phyloP scores from a whole-genome alignment of 1,140 invertebrate genomes.

The Armadillidium nasatum region DNA sequence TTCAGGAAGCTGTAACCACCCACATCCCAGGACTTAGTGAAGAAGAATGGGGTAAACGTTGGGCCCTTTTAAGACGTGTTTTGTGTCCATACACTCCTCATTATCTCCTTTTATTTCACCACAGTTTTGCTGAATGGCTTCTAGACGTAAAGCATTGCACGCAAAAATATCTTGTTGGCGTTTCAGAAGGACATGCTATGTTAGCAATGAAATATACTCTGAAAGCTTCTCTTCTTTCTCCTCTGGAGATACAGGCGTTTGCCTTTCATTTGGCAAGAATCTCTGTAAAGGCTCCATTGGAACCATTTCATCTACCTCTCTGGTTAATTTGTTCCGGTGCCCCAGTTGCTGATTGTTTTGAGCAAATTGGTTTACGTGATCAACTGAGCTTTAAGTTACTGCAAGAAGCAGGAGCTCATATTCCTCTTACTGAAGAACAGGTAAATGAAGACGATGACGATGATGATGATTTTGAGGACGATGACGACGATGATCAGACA shows the following conservation, averaged over 20 bases:
- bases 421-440: slow-evolving; percentile 48
- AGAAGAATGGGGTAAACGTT: slow-evolving; percentile 79
- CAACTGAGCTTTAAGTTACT: slow-evolving; percentile 61
- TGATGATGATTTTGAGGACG: slow-evolving; percentile 46
- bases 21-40: slow-evolving; percentile 46
- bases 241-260: slow-evolving; percentile 56
- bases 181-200: slow-evolving; percentile 80
- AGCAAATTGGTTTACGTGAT: slow-evolving; percentile 54
- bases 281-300: slow-evolving; percentile 49
- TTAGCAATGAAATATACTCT: slow-evolving; percentile 77
- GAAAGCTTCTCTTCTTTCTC: slow-evolving; percentile 54
- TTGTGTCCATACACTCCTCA: slow-evolving; percentile 57
- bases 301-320: slow-evolving; percentile 52
- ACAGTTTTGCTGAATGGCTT: slow-evolving; percentile 90
- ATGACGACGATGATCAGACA: slow-evolving; percentile 60
- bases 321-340: slow-evolving; percentile 47
- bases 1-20: slow-evolving; percentile 71
- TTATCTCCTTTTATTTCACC: slow-evolving; percentile 74
- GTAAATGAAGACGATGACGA: slow-evolving; percentile 40
- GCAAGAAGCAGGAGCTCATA: slow-evolving; percentile 61
- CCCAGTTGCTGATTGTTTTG: slow-evolving; percentile 44
- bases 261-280: slow-evolving; percentile 56
- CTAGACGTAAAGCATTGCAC: slow-evolving; percentile 94
- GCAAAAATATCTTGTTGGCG: slow-evolving; percentile 83
- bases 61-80: slow-evolving; percentile 72